A percentile compares a stretch with the other conserved stretches of the same genome.
Conservation (phyloP, 2,797 vertebrate genomes). For the Columba guinea region DNA sequence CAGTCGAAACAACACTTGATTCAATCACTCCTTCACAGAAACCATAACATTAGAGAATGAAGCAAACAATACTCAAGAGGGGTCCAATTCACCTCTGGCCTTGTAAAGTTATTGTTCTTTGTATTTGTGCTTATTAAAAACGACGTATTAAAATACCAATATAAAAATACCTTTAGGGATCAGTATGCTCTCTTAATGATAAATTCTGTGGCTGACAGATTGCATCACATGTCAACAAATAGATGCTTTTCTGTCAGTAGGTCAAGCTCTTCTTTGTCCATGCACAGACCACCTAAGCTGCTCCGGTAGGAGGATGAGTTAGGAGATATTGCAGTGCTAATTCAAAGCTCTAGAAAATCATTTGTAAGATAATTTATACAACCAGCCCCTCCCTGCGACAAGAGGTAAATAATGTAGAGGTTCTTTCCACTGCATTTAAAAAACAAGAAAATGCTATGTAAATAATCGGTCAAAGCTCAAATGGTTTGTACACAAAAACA, state of each 20-base stretch:
- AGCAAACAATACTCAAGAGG: neutral
- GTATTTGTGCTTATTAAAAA: neutral
- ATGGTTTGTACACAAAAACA: neutral
- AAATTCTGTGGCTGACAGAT: neutral
- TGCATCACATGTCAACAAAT: neutral
- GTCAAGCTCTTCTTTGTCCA: neutral
- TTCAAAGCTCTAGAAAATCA: neutral
- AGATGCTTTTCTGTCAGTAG: neutral
- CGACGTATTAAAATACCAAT: neutral
- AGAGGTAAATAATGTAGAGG: neutral
- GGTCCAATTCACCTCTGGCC: neutral
- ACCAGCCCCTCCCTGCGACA: neutral
- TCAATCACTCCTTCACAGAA: neutral
- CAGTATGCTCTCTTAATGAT: neutral
- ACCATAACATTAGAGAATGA: neutral
- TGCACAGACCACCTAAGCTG: neutral
- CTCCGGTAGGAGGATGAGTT: neutral
- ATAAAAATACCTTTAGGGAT: neutral
- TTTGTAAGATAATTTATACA: slow-evolving; percentile 6
- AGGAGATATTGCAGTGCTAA: neutral
- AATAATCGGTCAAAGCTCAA: neutral
- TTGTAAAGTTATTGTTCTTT: neutral
- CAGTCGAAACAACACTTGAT: neutral
- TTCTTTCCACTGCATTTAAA: neutral
- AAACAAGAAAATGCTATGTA: neutral